Evolutionary conservation across 2,113 vertebrate species (phyloP), one percentile per base, ranked within the genome.

Genomic region (Catharus minimus): DNA sequence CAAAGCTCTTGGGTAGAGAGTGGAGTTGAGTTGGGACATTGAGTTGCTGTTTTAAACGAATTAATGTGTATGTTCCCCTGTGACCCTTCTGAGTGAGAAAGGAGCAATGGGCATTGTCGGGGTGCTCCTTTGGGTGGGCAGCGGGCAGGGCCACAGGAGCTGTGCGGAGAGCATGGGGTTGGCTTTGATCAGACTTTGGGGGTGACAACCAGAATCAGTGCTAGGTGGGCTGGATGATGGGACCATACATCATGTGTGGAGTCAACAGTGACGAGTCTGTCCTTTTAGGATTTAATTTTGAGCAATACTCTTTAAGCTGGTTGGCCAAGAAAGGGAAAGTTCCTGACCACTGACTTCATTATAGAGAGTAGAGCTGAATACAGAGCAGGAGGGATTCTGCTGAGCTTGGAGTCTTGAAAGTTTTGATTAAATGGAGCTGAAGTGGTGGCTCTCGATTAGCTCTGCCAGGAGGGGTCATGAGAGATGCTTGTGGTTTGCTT

Each of bases 241-340:
- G 43, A 21, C 55, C 8, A 0, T 5, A 2, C n/a, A 1, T 15
- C 43, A 8, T 0, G 0, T 22, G 27, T 13, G 43, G 17, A 15
- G 23, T 23, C 15, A 47, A 24, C 50, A 27, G 41, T 16, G 32
- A 20, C 17, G 7, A 23, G 28, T 20, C 46, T n/a, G 46, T 47
- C 46, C 46, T 47, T 47, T 47, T 23, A 22, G 22, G 46, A 22
- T 46, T 46, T 46, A 11, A 3, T 47, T 47, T 47, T 47, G 11
- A 52, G 43, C 58, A 69, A 27, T 2, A 2, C 11, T 28, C 10
- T 46, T 56, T 1, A 0, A 55, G n/a, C 7, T 2, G 12, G 26
- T n/a, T 16, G 19, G 52, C 21, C 11, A 8, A 33, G n/a, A 41
- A 60, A 22, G 33, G 58, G 49, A 72, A 76, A 43, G 67, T 43